Conservation (phyloP, 1,140 invertebrate genomes). For the Doryteuthis pealeii region DNA sequence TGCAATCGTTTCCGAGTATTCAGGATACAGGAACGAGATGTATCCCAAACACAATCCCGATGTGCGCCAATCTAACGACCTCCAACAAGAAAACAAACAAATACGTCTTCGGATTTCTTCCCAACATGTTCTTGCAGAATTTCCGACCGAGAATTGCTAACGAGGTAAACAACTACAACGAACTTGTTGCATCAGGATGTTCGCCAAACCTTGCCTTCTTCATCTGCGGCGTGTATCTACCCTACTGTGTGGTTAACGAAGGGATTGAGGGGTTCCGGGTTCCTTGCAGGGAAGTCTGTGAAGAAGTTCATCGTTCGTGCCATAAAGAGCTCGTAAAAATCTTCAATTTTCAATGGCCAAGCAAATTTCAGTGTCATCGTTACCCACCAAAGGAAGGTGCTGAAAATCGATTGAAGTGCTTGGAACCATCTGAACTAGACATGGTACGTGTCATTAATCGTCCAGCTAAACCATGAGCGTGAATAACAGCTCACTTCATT, state of each 20-base stretch:
- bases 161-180: conserved; percentile 29
- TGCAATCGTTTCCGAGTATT: neutral
- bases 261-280: conserved; percentile 19
- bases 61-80: conserved; percentile 26
- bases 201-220: conserved; percentile 29
- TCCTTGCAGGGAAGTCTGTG: conserved; percentile 39
- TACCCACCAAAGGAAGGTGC: conserved; percentile 26
- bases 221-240: conserved; percentile 34
- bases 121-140: conserved; percentile 39
- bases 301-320: conserved; percentile 15
- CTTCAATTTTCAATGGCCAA: conserved; percentile 36
- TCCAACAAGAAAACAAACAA: neutral
- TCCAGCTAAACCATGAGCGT: neutral
- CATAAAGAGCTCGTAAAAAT: neutral
- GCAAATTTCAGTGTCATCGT: conserved; percentile 46
- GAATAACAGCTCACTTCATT: no score
- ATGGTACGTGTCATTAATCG: neutral
- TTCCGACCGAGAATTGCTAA: conserved; percentile 18
- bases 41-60: conserved; percentile 23
- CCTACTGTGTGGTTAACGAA: conserved; percentile 26
- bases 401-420: neutral
- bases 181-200: conserved; percentile 24
- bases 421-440: neutral
- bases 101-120: conserved; percentile 24
- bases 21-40: conserved; percentile 21